A percentile compares a stretch with the other conserved stretches of the same genome.
phyloP scores from a whole-genome alignment of 2,888 invertebrate genomes.

The Heliconius aoede region DNA sequence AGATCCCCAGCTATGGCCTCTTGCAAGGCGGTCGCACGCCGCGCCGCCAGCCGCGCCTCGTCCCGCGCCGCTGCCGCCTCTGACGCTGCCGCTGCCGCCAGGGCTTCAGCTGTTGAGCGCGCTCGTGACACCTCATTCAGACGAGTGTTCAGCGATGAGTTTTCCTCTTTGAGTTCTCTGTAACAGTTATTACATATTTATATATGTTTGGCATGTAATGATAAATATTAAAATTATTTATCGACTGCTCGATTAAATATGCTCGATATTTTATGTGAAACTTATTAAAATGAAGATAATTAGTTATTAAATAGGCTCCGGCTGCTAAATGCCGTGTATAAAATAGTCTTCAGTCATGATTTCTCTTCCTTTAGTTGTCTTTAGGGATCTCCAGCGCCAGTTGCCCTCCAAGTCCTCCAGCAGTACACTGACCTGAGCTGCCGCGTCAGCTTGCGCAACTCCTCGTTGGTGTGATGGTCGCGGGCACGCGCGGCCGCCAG shows the following conservation, averaged over 20 bases:
- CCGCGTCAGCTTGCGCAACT: conserved; percentile 85
- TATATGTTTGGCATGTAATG: too few relatives aligned
- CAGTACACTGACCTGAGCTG: conserved; percentile 62
- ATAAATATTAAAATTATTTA: too few relatives aligned
- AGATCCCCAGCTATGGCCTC: conserved; percentile 95
- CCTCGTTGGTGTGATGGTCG: conserved; percentile 91
- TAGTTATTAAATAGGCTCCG: too few relatives aligned
- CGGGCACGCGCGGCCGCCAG: conserved; percentile 87
- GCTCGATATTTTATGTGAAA: too few relatives aligned
- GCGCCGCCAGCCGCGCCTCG: conserved; percentile 93
- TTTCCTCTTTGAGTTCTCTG: conserved; percentile 92
- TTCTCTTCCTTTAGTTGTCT: too few relatives aligned
- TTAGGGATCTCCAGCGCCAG: too few relatives aligned
- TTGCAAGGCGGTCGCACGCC: conserved; percentile 95
- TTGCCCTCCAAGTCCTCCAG: too few relatives aligned
- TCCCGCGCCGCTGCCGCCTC: conserved; percentile 88
- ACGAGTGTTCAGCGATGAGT: conserved; percentile 86
- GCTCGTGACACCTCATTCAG: conserved; percentile 90
- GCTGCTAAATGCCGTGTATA: too few relatives aligned
- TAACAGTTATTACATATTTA: background rate
- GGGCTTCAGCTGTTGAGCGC: conserved; percentile 90
- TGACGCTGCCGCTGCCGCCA: conserved; percentile 87
- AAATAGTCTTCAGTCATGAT: too few relatives aligned
- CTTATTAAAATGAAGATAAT: too few relatives aligned
- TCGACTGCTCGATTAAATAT: too few relatives aligned